Evolutionary conservation across 2,113 vertebrate species (phyloP).

Genomic region (Rhodinocichla rosea): DNA sequence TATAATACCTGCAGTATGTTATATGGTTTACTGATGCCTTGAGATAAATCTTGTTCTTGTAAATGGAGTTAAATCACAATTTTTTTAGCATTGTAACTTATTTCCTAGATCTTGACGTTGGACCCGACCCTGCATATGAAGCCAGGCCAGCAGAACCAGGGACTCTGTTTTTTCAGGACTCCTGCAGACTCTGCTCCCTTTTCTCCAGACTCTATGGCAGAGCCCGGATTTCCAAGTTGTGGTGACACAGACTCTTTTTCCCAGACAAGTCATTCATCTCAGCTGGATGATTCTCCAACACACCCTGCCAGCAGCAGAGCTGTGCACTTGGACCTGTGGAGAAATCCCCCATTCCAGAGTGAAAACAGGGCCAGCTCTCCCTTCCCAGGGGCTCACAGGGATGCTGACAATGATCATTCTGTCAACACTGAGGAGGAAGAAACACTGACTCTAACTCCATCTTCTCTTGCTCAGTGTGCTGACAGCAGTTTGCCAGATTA

Average conservation of each 20-base stretch:
- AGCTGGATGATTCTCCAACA: conserved; percentile 50
- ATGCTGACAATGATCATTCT: conserved; percentile 32
- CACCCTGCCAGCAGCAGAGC: conserved; percentile 36
- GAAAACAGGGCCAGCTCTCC: conserved; percentile 42
- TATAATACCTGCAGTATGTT: background rate
- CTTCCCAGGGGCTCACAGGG: conserved; percentile 5
- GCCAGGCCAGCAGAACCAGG: conserved; percentile 73
- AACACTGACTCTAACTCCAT: conserved; percentile 71
- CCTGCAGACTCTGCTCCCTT: conserved; percentile 64
- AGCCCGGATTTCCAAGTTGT: conserved; percentile 66
- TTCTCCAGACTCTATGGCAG: conserved; percentile 82
- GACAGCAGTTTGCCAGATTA: conserved; percentile 66
- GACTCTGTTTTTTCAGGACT: conserved; percentile 66
- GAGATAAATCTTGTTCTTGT: background rate
- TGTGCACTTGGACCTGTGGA: conserved; percentile 47
- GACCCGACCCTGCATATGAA: conserved; percentile 79
- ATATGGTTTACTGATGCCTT: background rate
- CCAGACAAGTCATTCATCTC: conserved; percentile 73
- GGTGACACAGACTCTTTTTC: conserved; percentile 82
- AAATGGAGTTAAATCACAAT: background rate
- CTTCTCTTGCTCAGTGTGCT: conserved; percentile 61
- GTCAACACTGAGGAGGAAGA: conserved; percentile 76
- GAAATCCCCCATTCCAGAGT: conserved; percentile 43
- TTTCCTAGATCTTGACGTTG: conserved; percentile 79
- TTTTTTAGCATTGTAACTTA: background rate